phyloP scores from a whole-genome alignment of 2,888 invertebrate genomes.

The Acronicta psi region DNA sequence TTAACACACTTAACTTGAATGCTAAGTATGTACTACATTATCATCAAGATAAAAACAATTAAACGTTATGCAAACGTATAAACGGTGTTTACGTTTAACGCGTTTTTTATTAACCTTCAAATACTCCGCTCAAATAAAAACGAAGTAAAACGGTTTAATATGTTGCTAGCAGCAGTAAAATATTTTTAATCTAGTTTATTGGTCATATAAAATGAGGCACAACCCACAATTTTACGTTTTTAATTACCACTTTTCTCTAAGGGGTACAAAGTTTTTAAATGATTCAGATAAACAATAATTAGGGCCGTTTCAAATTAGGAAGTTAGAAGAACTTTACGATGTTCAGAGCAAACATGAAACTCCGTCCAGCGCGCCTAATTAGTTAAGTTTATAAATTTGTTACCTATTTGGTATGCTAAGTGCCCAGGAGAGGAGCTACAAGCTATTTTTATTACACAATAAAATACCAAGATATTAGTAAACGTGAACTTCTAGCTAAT shows the following conservation, averaged over 20 bases:
- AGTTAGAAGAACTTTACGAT: constrained; percentile 76
- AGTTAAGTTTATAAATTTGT: constrained; percentile 86
- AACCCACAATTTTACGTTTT: constrained; percentile 57
- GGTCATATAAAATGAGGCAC: constrained; percentile 29
- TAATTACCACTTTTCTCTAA: constrained; percentile 63
- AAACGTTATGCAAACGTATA: constrained; percentile 1
- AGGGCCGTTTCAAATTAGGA: constrained; percentile 79
- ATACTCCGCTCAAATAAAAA: constrained; percentile 19
- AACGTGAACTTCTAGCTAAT: constrained; percentile 36
- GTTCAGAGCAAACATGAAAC: constrained; percentile 81
- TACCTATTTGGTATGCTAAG: constrained; percentile 86
- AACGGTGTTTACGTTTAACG: constrained; percentile 7
- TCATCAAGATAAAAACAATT: not conserved
- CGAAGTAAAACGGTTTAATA: constrained; percentile 23
- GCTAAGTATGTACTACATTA: not conserved
- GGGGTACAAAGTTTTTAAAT: constrained; percentile 64
- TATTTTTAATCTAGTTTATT: constrained; percentile 51
- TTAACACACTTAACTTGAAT: not conserved
- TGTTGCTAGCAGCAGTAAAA: constrained; percentile 28
- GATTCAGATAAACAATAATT: constrained; percentile 77
- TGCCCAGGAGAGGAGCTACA: constrained; percentile 67
- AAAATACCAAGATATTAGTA: constrained; percentile 54
- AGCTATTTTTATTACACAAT: constrained; percentile 64
- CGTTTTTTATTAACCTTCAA: constrained; percentile 13
- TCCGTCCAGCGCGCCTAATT: constrained; percentile 78